These are phyloP conservation scores for Chymomyza procnemis DNA, from an alignment of 2,888 invertebrate species.

Conservation along the genomic window DNA sequence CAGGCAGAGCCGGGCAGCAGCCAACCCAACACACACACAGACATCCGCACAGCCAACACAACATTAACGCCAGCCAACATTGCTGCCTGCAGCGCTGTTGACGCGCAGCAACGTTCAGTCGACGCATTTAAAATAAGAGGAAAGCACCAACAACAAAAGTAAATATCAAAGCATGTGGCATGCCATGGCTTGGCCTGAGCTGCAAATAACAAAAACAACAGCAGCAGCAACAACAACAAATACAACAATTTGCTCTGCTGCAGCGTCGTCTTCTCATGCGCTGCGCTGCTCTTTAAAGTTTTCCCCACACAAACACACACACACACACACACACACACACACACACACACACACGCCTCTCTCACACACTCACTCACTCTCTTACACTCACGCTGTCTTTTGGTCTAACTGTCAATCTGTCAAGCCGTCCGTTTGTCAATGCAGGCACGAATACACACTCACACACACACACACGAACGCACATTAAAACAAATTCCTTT, in stretches of 20 bases:
- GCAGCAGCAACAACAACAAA: background rate
- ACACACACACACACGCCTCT: background rate
- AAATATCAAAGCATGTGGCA: slow-evolving; percentile 48
- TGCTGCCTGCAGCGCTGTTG: background rate
- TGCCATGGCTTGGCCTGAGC: slow-evolving; percentile 46
- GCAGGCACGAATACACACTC: background rate
- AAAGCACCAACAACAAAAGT: slow-evolving; percentile 23
- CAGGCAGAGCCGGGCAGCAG: slow-evolving; percentile 24
- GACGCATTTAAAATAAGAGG: background rate
- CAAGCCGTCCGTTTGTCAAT: background rate
- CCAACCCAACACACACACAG: slow-evolving; percentile 12
- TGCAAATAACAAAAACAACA: slow-evolving; percentile 9
- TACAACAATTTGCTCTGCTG: too few relatives aligned
- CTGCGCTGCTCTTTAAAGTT: background rate
- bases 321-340: too few relatives aligned
- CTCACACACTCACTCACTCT: too few relatives aligned
- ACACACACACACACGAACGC: background rate
- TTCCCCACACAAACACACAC: background rate
- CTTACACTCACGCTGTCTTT: background rate
- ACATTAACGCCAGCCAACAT: slow-evolving; percentile 3
- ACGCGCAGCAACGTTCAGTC: background rate
- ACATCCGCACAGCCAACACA: slow-evolving; percentile 1
- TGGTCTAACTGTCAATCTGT: background rate
- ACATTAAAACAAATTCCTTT: background rate
- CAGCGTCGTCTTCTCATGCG: background rate